phyloP scores from a whole-genome alignment of 2,888 invertebrate genomes.

The Scrobipalpa costella region DNA sequence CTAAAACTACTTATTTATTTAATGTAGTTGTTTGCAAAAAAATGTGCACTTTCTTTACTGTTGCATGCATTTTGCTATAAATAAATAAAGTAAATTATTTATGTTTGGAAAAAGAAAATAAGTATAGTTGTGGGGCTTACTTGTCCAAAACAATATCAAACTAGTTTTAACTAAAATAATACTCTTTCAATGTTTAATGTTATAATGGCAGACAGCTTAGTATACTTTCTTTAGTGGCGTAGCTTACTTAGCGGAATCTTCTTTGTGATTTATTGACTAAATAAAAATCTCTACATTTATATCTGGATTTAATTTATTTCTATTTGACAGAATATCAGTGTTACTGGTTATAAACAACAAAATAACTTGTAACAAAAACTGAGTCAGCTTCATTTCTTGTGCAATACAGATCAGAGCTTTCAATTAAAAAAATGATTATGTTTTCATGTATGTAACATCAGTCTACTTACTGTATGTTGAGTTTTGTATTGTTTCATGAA shows the following conservation, averaged over 20 bases:
- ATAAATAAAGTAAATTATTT: background rate
- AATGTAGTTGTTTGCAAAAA: background rate
- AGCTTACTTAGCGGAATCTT: constrained; percentile 27
- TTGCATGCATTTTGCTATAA: too few species aligned
- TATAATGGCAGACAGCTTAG: background rate
- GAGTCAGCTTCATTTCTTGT: too few species aligned
- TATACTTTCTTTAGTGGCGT: constrained; percentile 19
- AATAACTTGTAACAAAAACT: too few species aligned
- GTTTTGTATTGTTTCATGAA: too few species aligned
- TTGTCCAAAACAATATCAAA: too few species aligned
- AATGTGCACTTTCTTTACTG: background rate
- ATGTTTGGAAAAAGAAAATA: background rate
- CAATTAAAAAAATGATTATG: too few species aligned
- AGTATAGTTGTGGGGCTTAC: background rate
- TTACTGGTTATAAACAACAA: too few species aligned
- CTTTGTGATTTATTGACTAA: constrained; percentile 29
- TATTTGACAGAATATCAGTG: too few species aligned
- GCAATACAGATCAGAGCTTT: too few species aligned
- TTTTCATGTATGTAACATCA: too few species aligned
- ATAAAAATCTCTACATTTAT: constrained; percentile 19
- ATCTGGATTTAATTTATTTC: constrained; percentile 9
- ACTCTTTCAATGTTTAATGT: background rate
- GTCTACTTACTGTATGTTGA: too few species aligned
- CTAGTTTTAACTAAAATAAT: background rate
- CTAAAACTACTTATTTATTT: background rate